A percentile compares a stretch with the other conserved stretches of the same genome.
These are phyloP conservation scores for Catocala sponsa DNA, from an alignment of 2,888 invertebrate genomes.

Conservation along the genomic window DNA sequence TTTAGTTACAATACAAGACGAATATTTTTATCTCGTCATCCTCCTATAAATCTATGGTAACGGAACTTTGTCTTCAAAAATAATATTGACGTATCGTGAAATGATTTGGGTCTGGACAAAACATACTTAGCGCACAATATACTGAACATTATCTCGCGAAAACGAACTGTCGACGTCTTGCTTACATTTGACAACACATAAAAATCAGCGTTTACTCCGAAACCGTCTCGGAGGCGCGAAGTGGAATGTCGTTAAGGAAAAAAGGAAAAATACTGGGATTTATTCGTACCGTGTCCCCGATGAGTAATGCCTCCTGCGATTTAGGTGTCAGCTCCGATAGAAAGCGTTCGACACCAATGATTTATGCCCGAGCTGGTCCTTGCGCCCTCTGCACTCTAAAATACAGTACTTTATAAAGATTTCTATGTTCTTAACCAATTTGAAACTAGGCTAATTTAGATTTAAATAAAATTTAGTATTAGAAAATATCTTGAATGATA, in stretches of 20 bases:
- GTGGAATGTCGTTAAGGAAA: constrained; percentile 58
- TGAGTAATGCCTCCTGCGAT: constrained; percentile 73
- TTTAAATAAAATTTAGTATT: too few relatives aligned
- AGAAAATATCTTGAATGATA: too few relatives aligned
- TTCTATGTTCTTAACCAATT: constrained; percentile 29
- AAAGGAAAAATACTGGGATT: constrained; percentile 59
- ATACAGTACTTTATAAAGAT: constrained; percentile 45
- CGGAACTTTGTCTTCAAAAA: background rate
- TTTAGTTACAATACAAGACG: too few relatives aligned
- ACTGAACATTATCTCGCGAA: constrained; percentile 39
- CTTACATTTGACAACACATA: constrained; percentile 50
- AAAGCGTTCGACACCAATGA: constrained; percentile 56
- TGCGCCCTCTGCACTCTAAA: constrained; percentile 44
- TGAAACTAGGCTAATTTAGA: constrained; percentile 19
- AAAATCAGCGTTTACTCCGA: constrained; percentile 51
- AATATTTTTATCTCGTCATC: too few relatives aligned
- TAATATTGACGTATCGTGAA: constrained; percentile 14
- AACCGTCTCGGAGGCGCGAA: constrained; percentile 50
- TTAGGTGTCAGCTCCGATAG: constrained; percentile 61
- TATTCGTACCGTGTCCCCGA: constrained; percentile 63
- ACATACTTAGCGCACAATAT: constrained; percentile 37
- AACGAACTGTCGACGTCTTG: constrained; percentile 38
- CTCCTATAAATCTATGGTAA: too few relatives aligned
- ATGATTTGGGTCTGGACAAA: constrained; percentile 29
- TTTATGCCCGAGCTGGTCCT: constrained; percentile 47